These are phyloP conservation scores for Merluccius polli DNA, from an alignment of 2,797 vertebrate species.

Conservation along the genomic window DNA sequence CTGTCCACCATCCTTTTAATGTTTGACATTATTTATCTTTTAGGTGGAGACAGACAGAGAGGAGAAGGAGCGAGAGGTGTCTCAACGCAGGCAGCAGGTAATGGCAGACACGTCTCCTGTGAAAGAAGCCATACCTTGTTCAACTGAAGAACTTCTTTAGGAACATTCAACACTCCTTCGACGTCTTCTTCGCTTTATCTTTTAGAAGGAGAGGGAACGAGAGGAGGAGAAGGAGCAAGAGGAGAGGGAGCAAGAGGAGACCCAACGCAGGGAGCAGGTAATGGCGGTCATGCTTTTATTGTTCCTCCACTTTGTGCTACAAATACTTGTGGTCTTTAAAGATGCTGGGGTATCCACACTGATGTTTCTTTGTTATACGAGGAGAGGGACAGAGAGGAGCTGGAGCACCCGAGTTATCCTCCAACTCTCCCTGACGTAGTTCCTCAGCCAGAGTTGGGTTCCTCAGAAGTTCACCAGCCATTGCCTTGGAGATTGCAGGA, in stretches of 20 bases:
- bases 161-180: background rate
- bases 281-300: background rate
- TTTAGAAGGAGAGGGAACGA: constrained; percentile 35
- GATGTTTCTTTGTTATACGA: constrained; percentile 36
- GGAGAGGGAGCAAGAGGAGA: constrained; percentile 27
- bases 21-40: background rate
- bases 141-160: background rate
- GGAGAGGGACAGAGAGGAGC: constrained; percentile 49
- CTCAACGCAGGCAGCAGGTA: constrained; percentile 63
- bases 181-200: background rate
- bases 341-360: background rate
- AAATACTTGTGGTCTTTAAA: background rate
- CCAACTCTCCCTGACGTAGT: constrained; percentile 36
- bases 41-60: constrained; percentile 38
- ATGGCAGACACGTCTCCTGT: background rate
- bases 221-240: constrained; percentile 52
- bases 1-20: background rate
- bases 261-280: constrained; percentile 62
- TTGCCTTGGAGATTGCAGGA: constrained; percentile 40
- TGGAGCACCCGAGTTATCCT: constrained; percentile 19
- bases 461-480: constrained; percentile 32
- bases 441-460: constrained; percentile 10
- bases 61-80: constrained; percentile 63
- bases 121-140: background rate
- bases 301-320: background rate